Evolutionary conservation across 2,888 invertebrate species (phyloP).

Genomic region (Cephus nigrinus): DNA sequence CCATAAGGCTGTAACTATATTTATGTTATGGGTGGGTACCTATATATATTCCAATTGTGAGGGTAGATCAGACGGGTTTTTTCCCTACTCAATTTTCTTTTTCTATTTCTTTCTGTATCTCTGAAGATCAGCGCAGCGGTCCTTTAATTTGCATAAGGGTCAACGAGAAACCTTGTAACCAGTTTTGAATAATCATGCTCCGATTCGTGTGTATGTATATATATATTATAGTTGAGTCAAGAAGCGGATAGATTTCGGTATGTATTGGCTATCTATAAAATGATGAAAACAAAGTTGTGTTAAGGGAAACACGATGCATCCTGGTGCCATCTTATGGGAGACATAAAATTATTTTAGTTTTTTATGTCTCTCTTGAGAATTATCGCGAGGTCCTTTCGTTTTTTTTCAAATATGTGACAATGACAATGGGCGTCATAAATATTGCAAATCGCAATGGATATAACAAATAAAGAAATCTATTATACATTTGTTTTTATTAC

Average conservation of each 20-base stretch:
- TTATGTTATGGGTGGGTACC: not conserved
- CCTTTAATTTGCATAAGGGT: not conserved
- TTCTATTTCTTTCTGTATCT: not conserved
- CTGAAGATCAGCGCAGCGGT: not conserved
- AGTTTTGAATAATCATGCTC: not conserved
- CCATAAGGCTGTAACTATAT: not conserved
- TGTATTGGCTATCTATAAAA: not conserved
- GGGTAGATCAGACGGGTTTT: not conserved
- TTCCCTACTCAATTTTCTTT: not conserved
- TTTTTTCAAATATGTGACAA: not conserved
- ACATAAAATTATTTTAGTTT: not conserved
- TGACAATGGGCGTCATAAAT: too few relatives aligned
- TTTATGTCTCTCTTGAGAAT: not conserved
- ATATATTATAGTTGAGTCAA: not conserved
- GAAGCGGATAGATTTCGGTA: not conserved
- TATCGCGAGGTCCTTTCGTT: not conserved
- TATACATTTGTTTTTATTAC: not conserved
- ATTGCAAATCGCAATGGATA: too few relatives aligned
- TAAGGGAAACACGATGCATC: not conserved
- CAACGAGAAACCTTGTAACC: not conserved
- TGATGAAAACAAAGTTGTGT: not conserved
- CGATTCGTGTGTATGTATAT: not conserved
- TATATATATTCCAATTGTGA: not conserved
- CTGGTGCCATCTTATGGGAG: not conserved
- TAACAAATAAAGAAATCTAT: too few relatives aligned